These are phyloP conservation scores for Epistrophe grossulariae DNA, from an alignment of 2,888 invertebrate genomes.

Conservation along the genomic window DNA sequence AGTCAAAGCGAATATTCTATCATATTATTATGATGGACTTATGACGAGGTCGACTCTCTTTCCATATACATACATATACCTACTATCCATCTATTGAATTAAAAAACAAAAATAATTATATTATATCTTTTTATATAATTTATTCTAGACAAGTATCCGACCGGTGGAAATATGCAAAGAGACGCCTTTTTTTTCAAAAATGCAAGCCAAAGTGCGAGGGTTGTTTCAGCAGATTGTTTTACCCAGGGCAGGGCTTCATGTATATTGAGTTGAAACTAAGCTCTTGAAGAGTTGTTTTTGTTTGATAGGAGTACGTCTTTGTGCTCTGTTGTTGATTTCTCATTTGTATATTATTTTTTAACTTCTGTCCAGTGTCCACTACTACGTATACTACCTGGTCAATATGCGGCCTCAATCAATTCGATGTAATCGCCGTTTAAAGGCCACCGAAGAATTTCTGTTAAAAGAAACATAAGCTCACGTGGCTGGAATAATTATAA, in stretches of 20 bases:
- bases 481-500: constrained; percentile 67
- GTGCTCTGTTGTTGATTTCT: constrained; percentile 23
- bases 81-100: constrained; percentile 21
- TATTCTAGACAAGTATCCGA: constrained; percentile 72
- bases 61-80: not conserved
- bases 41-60: constrained; percentile 49
- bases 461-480: constrained; percentile 61
- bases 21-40: constrained; percentile 24
- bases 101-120: constrained; percentile 2
- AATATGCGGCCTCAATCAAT: constrained; percentile 72
- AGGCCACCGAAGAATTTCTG: constrained; percentile 75
- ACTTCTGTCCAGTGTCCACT: not conserved
- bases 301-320: constrained; percentile 47
- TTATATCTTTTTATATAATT: constrained; percentile 59
- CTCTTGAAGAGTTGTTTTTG: not conserved
- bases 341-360: not conserved
- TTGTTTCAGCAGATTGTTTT: not conserved
- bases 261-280: constrained; percentile 15
- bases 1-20: constrained; percentile 29
- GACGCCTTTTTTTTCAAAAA: constrained; percentile 62
- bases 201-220: constrained; percentile 49
- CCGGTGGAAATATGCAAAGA: constrained; percentile 66
- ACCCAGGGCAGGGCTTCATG: constrained; percentile 32
- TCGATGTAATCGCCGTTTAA: constrained; percentile 75
- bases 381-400: constrained; percentile 32